Evolutionary conservation across 2,888 invertebrate species (phyloP), one percentile per base, ranked within the genome.

Genomic region (Melolontha melolontha): DNA sequence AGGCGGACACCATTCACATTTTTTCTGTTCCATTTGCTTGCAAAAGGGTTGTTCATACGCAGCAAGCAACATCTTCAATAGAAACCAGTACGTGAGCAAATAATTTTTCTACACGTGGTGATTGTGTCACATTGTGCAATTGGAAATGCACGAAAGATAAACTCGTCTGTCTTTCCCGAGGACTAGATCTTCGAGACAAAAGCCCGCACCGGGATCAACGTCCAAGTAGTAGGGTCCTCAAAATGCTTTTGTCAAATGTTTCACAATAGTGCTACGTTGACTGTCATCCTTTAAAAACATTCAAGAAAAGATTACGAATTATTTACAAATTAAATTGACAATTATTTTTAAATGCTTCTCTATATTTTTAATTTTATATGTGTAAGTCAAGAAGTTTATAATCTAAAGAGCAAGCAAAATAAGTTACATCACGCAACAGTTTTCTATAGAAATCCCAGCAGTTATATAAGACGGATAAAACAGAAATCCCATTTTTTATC

Each of bases 51-150:
- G 29, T 27, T 44, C 16, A 8, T 14, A 44, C 17, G 29, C 44
- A 57, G 47, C 11, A 49, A 57, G 47, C 11, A 57, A 22, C 50
- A 27, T 40, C 22, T 55, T 66, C 66, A 66, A 66, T 57, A 64
- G 54, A 63, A 63, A 54, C 64, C 54, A 67, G 63, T 67, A 67
- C 62, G 17, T 54, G 49, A 63, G 63, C 49, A 49, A 67, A 44
- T n/a, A 55, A 67, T 67, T 47, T 68, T 68, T 59, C 34, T 68
- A 65, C 68, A 68, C 68, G 68, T 68, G 68, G 68, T 71, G 67
- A 69, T 66, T 70, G 69, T 71, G 57, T 71, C 63, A 62, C 65
- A 71, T 64, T 71, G 71, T 67, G 64, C 67, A 67, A 54, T 49
- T 54, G 17, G 49, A 57, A 65, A 57, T 47, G 47, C 34, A 57